These are phyloP conservation scores for Listronotus bonariensis DNA, from an alignment of 1,140 invertebrate species.

Conservation along the genomic window DNA sequence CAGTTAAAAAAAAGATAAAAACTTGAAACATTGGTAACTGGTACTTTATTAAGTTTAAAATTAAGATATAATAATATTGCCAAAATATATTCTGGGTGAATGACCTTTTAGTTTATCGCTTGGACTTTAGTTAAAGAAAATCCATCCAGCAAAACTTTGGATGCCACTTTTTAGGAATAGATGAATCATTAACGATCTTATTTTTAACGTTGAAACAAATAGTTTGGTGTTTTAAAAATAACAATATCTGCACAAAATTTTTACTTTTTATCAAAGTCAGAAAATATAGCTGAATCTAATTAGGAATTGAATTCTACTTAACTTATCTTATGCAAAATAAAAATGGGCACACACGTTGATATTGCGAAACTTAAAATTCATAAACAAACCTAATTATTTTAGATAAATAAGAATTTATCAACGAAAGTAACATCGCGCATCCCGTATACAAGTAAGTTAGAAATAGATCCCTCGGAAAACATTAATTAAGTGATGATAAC, in stretches of 20 bases:
- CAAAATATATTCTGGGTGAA: neutral
- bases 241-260: no score
- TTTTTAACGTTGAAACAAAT: no score
- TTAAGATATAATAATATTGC: neutral
- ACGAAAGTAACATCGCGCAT: neutral
- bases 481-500: conserved; percentile 35
- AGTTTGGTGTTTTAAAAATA: no score
- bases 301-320: neutral
- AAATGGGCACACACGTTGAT: conserved; percentile 4
- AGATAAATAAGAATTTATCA: neutral
- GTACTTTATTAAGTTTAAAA: no score
- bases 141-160: neutral
- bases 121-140: neutral
- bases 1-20: no score
- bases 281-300: neutral
- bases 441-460: conserved; percentile 24
- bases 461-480: conserved; percentile 26
- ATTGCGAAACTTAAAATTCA: conserved; percentile 3
- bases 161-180: no score
- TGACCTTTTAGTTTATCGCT: conserved; percentile 2
- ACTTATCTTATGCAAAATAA: neutral
- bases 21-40: no score
- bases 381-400: conserved; percentile 7
- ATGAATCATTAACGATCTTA: no score
- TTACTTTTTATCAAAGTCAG: no score